phyloP scores from a whole-genome alignment of 2,797 vertebrate genomes.

The Phalloptychus januarius region DNA sequence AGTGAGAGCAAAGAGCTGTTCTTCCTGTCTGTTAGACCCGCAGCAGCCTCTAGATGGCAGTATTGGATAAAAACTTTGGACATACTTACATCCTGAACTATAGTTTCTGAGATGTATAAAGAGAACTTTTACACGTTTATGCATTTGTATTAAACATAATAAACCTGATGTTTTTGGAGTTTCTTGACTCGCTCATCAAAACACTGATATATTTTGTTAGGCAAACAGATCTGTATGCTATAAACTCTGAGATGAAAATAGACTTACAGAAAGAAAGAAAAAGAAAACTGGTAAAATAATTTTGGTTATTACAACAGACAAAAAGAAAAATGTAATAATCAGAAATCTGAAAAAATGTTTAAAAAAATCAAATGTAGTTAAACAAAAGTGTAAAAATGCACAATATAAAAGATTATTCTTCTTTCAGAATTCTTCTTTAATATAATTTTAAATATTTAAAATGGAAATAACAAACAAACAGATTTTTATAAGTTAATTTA shows the following conservation, averaged over 20 bases:
- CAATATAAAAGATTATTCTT: not conserved
- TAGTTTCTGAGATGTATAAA: not conserved
- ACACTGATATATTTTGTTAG: not conserved
- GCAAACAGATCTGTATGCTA: not conserved
- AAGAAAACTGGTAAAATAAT: not conserved
- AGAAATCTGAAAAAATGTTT: not conserved
- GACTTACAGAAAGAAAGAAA: not conserved
- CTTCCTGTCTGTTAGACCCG: conserved; percentile 20
- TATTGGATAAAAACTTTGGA: conserved; percentile 49
- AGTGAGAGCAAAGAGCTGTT: conserved; percentile 10
- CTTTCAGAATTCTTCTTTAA: too few species aligned
- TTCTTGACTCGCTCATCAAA: not conserved
- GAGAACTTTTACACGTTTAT: not conserved
- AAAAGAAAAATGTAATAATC: not conserved
- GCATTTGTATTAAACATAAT: not conserved
- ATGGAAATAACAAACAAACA: not conserved
- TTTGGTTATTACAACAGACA: not conserved
- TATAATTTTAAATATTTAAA: not conserved
- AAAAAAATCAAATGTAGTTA: not conserved
- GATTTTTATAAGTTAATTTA: not conserved
- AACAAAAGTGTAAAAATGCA: not conserved
- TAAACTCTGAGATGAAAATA: not conserved
- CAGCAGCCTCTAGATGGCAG: conserved; percentile 54
- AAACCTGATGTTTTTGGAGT: not conserved
- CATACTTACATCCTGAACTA: not conserved